Evolutionary conservation across 1,140 invertebrate genomes (phyloP).

Genomic region (Pseudomyrmex sp.): DNA sequence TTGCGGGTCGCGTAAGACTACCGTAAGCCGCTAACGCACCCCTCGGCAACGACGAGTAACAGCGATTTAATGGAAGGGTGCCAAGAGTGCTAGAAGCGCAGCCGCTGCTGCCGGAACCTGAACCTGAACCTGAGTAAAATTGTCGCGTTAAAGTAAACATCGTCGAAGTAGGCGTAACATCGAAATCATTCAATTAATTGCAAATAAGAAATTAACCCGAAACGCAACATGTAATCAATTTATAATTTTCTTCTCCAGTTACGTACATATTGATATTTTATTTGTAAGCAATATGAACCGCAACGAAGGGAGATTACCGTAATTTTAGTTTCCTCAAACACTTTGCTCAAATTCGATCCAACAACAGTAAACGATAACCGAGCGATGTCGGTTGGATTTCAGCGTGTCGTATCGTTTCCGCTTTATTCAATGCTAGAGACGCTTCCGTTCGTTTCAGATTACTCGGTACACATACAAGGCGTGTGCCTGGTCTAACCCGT

Average conservation of each 20-base stretch:
- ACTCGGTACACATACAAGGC: slow-evolving; percentile 25
- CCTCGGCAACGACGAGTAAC: slow-evolving; percentile 84
- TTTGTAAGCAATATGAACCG: too few relatives aligned
- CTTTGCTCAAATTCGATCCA: slow-evolving; percentile 3
- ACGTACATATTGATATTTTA: neutral
- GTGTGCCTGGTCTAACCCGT: neutral
- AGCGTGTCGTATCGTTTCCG: slow-evolving; percentile 46
- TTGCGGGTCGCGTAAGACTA: slow-evolving; percentile 82
- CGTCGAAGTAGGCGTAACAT: too few relatives aligned
- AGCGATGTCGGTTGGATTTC: slow-evolving; percentile 52
- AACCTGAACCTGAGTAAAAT: slow-evolving; percentile 77
- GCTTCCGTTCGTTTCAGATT: slow-evolving; percentile 40
- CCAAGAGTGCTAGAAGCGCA: slow-evolving; percentile 80
- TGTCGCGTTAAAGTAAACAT: neutral
- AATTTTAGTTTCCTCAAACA: neutral
- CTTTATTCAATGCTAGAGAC: slow-evolving; percentile 33
- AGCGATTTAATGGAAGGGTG: slow-evolving; percentile 79
- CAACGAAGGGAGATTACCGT: neutral
- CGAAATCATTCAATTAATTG: too few relatives aligned
- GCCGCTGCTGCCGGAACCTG: slow-evolving; percentile 84
- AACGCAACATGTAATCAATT: neutral
- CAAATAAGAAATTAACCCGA: too few relatives aligned
- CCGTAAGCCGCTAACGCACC: slow-evolving; percentile 82
- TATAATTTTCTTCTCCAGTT: neutral
- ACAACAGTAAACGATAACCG: slow-evolving; percentile 9